Evolutionary conservation across 2,113 vertebrate genomes (phyloP), one percentile per base, ranked within the genome.

Genomic region (Lasiurus cinereus): DNA sequence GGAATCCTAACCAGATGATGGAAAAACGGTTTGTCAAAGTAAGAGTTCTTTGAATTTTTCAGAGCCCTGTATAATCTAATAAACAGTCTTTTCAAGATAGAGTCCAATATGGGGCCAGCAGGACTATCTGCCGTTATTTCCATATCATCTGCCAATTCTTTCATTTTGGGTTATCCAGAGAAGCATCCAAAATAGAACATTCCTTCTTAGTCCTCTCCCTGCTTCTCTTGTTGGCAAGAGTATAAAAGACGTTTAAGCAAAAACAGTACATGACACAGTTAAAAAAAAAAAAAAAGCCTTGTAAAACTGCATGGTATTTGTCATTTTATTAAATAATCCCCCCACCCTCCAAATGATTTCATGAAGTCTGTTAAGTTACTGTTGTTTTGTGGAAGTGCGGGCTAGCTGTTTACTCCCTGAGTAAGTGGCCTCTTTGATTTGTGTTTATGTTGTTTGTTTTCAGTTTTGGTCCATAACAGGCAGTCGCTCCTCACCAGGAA

Each of bases 1-100:
- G 97, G 98, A 98, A 99, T 98, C 98, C 96, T 98, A 98, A 98
- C 98, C 98, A 99, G 98, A 99, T 99, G 98, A 98, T 97, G 95
- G 97, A 97, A 98, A 98, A 98, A 96, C 87, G 29, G 94, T 98
- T 96, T 96, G 95, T 98, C 97, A 97, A 95, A 98, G 94, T 97
- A 96, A 97, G 90, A 97, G 94, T 91, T 96, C 97, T 98, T 96
- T 98, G 97, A 97, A 97, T 97, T 97, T 95, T 96, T 91, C 96
- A 97, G 94, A 97, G 93, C 50, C 62, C 85, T 52, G 29, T 83
- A 92, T 97, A 97, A 98, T 96, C 83, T 94, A 96, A 98, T 96
- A 97, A 98, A 97, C 82, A 97, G 90, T 43, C 74, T 97, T 83
- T 97, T 93, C 82, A 97, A 96, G 91, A 97, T 11, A 97, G 54